Percentiles rank a stretch among this genome's conserved stretches.
phyloP scores from a whole-genome alignment of 2,888 invertebrate species.

The Germaria angustata region DNA sequence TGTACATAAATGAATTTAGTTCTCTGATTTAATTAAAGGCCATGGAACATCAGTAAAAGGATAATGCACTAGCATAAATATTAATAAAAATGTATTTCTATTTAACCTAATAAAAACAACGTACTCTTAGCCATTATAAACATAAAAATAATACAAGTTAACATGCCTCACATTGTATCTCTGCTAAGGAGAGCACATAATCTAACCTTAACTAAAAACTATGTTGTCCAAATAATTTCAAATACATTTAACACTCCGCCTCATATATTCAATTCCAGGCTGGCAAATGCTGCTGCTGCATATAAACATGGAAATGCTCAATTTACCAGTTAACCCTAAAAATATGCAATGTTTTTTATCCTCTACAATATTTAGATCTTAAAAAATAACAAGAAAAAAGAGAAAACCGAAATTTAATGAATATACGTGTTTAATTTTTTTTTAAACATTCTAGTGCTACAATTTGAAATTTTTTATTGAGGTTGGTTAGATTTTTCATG shows the following conservation, averaged over 20 bases:
- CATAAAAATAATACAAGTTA: constrained; percentile 3
- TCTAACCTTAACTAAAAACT: constrained; percentile 39
- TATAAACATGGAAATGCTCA: not conserved
- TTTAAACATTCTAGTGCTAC: constrained; percentile 37
- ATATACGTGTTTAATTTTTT: constrained; percentile 17
- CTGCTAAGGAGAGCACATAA: not conserved
- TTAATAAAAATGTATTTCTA: too few species aligned
- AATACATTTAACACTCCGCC: constrained; percentile 26
- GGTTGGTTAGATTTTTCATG: constrained; percentile 56
- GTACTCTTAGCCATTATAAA: constrained; percentile 9
- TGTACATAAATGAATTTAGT: too few species aligned
- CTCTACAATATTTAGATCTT: constrained; percentile 11
- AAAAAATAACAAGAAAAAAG: not conserved
- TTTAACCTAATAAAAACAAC: constrained; percentile 29
- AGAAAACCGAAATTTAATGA: constrained; percentile 11
- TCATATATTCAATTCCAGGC: constrained; percentile 25
- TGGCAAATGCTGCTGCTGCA: not conserved
- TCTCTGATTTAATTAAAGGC: too few species aligned
- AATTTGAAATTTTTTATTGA: constrained; percentile 61
- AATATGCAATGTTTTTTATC: constrained; percentile 38
- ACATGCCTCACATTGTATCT: too few species aligned
- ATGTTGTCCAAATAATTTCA: not conserved
- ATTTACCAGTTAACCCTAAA: constrained; percentile 52
- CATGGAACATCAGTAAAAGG: too few species aligned
- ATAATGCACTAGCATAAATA: too few species aligned